Conservation (phyloP, 2,113 vertebrate genomes). For the Taurulus bubalis region DNA sequence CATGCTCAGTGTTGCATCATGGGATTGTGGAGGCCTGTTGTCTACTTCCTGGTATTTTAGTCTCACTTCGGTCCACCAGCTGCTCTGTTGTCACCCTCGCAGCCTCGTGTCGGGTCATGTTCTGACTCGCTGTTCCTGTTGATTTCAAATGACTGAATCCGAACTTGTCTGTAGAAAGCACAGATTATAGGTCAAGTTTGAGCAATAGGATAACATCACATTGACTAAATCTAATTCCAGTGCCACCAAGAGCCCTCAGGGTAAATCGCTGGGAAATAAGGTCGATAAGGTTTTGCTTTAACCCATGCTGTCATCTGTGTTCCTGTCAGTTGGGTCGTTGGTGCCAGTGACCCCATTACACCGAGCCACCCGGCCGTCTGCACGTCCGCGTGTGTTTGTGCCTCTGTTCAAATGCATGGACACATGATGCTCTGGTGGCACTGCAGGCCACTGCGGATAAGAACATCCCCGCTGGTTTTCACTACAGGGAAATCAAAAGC, state of each 20-base stretch:
- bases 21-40: background rate
- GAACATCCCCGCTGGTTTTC: slow-evolving; percentile 15
- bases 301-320: slow-evolving; percentile 10
- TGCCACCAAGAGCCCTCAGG: slow-evolving; percentile 27
- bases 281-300: slow-evolving; percentile 43
- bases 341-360: slow-evolving; percentile 34
- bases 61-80: background rate
- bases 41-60: background rate
- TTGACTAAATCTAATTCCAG: slow-evolving; percentile 36
- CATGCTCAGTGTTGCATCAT: background rate
- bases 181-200: slow-evolving; percentile 8
- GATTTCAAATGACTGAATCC: slow-evolving; percentile 4
- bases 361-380: background rate
- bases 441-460: background rate
- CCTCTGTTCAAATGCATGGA: slow-evolving; percentile 17
- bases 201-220: slow-evolving; percentile 17
- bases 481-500: slow-evolving; percentile 36
- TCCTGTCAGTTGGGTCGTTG: slow-evolving; percentile 35
- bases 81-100: background rate
- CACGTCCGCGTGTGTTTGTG: slow-evolving; percentile 8
- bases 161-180: background rate
- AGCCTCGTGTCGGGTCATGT: background rate
- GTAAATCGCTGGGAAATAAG: background rate
- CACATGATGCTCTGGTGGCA: background rate
- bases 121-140: slow-evolving; percentile 13